phyloP scores from a whole-genome alignment of 2,888 invertebrate genomes.

The Agonopterix heracliana region DNA sequence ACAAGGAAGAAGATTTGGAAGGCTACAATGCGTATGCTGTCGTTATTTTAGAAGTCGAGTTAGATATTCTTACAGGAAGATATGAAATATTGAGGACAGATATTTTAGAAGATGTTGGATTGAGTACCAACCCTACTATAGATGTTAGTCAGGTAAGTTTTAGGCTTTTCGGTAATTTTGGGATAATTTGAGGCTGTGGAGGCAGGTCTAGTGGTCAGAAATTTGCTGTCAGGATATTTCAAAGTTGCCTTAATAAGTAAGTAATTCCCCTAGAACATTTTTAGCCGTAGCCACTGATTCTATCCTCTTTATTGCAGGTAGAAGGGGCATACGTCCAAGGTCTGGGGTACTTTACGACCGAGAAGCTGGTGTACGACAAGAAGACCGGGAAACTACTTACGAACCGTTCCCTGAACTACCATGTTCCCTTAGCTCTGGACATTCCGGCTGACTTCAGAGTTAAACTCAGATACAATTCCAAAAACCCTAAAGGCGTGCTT shows the following conservation, averaged over 20 bases:
- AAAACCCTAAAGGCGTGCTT: constrained; percentile 79
- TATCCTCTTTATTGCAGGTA: constrained; percentile 40
- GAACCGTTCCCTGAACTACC: constrained; percentile 83
- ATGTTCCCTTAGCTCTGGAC: constrained; percentile 80
- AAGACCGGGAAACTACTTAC: constrained; percentile 79
- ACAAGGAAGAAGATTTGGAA: constrained; percentile 64
- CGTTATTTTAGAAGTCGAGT: constrained; percentile 78
- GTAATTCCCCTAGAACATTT: too few species aligned
- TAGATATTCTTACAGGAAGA: constrained; percentile 83
- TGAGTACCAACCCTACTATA: constrained; percentile 79
- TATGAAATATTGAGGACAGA: constrained; percentile 77
- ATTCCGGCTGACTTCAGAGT: constrained; percentile 81
- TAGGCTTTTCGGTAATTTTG: too few species aligned
- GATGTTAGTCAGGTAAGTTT: constrained; percentile 79
- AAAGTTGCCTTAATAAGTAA: too few species aligned
- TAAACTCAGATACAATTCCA: constrained; percentile 76
- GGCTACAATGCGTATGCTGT: constrained; percentile 78
- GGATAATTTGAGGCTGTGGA: too few species aligned
- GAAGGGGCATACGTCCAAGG: constrained; percentile 85
- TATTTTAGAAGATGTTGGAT: constrained; percentile 81
- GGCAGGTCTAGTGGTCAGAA: too few species aligned
- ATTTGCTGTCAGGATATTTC: too few species aligned
- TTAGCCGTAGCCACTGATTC: too few species aligned
- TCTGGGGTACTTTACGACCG: constrained; percentile 81
- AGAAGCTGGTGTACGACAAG: constrained; percentile 78